Percentiles rank a stretch among this genome's conserved stretches.
These are phyloP conservation scores for Xestia sexstrigata DNA, from an alignment of 2,888 invertebrate genomes.

Conservation along the genomic window DNA sequence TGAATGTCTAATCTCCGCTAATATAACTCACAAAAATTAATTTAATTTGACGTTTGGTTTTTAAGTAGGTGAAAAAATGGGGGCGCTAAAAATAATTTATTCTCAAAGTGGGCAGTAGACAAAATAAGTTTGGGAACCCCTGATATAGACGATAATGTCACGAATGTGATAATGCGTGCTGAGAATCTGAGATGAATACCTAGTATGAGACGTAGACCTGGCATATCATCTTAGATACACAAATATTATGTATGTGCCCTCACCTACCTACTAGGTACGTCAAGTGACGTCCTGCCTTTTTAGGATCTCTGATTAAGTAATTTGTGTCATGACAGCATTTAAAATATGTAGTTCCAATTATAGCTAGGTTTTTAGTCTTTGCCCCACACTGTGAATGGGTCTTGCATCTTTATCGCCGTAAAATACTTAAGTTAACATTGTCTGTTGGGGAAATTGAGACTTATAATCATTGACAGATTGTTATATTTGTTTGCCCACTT, in stretches of 20 bases:
- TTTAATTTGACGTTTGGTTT: too few relatives aligned
- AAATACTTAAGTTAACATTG: background rate
- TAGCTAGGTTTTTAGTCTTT: slow-evolving; percentile 6
- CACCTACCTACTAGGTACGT: background rate
- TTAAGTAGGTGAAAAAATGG: too few relatives aligned
- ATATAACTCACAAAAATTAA: too few relatives aligned
- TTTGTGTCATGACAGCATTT: slow-evolving; percentile 51
- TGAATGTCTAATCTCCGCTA: too few relatives aligned
- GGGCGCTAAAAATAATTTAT: too few relatives aligned
- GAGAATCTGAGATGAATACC: background rate
- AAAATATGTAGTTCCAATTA: slow-evolving; percentile 37
- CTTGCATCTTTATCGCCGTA: background rate
- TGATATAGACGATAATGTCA: too few relatives aligned
- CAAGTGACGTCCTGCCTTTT: slow-evolving; percentile 19
- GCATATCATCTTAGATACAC: background rate
- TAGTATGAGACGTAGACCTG: background rate
- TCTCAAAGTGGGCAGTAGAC: too few relatives aligned
- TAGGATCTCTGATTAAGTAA: slow-evolving; percentile 39
- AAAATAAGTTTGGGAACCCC: too few relatives aligned
- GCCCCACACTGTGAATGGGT: slow-evolving; percentile 9
- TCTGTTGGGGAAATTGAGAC: background rate
- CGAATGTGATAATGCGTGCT: background rate
- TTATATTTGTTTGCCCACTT: background rate
- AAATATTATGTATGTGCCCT: background rate
- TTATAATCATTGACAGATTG: background rate